These are phyloP conservation scores for Elgaria multicarinata DNA, from an alignment of 2,113 vertebrate genomes.

Conservation along the genomic window DNA sequence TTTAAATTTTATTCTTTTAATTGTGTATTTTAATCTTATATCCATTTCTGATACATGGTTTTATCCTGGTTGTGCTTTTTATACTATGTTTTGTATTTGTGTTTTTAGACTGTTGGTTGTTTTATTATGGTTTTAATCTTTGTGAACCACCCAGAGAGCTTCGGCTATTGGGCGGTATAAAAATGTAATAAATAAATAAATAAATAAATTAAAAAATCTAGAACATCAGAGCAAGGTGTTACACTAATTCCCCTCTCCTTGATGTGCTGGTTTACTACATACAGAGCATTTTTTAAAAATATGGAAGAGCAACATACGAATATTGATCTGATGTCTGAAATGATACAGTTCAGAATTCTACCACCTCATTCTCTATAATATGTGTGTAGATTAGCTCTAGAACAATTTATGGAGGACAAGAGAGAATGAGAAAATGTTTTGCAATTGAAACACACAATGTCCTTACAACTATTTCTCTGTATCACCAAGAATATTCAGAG, in stretches of 20 bases:
- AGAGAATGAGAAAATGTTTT: neutral
- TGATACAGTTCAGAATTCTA: neutral
- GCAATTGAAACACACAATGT: neutral
- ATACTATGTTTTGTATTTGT: too few species aligned
- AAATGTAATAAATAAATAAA: too few species aligned
- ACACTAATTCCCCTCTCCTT: neutral
- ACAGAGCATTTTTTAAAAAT: neutral
- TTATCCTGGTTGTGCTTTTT: too few species aligned
- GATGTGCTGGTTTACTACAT: neutral
- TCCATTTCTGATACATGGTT: too few species aligned
- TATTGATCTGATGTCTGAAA: neutral
- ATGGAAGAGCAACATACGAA: neutral
- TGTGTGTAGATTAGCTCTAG: neutral
- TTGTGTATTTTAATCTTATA: too few species aligned
- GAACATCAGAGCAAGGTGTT: neutral
- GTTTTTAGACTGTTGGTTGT: too few species aligned
- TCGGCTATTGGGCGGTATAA: too few species aligned
- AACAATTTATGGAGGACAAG: neutral
- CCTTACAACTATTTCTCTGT: neutral
- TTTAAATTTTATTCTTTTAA: too few species aligned
- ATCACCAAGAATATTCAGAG: neutral
- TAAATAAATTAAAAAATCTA: neutral
- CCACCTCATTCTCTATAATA: neutral
- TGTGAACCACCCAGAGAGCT: too few species aligned
- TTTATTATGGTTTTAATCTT: too few species aligned